Conservation (phyloP, 2,113 vertebrate genomes). For the Sardina pilchardus region DNA sequence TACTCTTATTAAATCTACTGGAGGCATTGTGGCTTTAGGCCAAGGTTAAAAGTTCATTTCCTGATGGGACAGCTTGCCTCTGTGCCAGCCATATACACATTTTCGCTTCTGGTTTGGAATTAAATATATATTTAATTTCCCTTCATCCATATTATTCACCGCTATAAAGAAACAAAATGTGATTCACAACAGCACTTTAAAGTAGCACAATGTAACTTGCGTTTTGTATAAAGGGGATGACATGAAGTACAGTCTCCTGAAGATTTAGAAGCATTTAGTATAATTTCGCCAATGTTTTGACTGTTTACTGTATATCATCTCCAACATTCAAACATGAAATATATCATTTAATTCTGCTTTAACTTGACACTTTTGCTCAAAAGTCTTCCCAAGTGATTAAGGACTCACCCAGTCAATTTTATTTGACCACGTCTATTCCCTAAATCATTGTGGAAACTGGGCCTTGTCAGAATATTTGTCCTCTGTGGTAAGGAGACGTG, state of each 20-base stretch:
- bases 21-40: neutral
- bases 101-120: neutral
- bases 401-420: neutral
- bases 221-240: neutral
- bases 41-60: neutral
- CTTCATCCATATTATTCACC: neutral
- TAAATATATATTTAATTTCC: neutral
- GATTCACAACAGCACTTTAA: neutral
- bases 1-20: neutral
- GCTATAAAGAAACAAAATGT: neutral
- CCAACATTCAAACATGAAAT: neutral
- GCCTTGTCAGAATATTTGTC: slow-evolving; percentile 21
- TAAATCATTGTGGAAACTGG: slow-evolving; percentile 6
- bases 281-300: too few relatives aligned
- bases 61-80: neutral
- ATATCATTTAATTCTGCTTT: neutral
- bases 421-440: slow-evolving; percentile 2
- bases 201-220: neutral
- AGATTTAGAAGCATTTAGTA: too few relatives aligned
- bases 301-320: neutral
- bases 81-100: neutral
- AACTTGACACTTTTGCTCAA: neutral
- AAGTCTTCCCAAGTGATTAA: neutral
- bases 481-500: slow-evolving; percentile 30
- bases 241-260: too few relatives aligned